Evolutionary conservation across 2,888 invertebrate genomes (phyloP).

Genomic region (Pharmacophagus antenor): DNA sequence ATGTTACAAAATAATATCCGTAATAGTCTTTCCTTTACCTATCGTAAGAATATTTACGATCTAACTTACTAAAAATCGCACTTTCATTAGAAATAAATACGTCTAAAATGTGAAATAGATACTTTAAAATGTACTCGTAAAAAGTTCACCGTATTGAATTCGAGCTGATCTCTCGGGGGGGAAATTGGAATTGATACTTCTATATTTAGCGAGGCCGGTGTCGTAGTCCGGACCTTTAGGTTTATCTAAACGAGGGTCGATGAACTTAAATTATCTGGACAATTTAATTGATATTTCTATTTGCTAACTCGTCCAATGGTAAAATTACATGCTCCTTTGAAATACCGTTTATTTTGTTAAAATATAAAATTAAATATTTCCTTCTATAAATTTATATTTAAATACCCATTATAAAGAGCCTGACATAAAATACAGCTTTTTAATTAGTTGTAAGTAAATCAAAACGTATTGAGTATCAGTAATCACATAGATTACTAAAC

Average conservation of each 20-base stretch:
- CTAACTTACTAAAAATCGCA: neutral
- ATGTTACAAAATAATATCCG: too few species aligned
- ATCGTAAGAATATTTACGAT: neutral
- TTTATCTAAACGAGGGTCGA: constrained; percentile 12
- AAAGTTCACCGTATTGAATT: constrained; percentile 10
- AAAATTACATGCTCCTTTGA: neutral
- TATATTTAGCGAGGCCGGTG: constrained; percentile 22
- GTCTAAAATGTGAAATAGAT: constrained; percentile 5
- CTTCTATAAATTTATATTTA: too few species aligned
- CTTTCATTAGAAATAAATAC: neutral
- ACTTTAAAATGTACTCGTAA: constrained; percentile 18
- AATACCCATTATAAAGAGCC: too few species aligned
- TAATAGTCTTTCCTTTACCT: too few species aligned
- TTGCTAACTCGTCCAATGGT: neutral
- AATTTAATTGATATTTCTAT: constrained; percentile 4
- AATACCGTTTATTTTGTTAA: too few species aligned
- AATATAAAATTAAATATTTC: too few species aligned
- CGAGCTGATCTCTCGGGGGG: constrained; percentile 4
- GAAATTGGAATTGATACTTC: constrained; percentile 20
- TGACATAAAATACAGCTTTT: too few species aligned
- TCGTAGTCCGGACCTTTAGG: constrained; percentile 8
- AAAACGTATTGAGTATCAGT: too few species aligned
- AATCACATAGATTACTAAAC: too few species aligned
- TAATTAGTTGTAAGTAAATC: too few species aligned
- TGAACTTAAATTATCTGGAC: neutral